Conservation (phyloP, 2,797 vertebrate species). For the Onychomys leucogaster region DNA sequence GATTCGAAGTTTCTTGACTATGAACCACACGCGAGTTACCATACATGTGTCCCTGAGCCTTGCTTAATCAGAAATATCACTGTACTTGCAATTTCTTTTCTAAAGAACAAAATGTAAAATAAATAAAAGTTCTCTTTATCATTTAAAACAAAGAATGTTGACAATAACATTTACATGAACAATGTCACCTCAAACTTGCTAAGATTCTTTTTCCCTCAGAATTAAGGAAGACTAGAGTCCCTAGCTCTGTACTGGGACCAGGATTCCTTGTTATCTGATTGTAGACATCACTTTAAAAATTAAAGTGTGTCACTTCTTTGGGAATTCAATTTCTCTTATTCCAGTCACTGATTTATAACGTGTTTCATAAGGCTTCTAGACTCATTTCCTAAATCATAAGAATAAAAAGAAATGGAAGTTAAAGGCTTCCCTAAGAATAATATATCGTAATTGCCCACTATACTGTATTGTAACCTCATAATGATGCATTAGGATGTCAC, state of each 20-base stretch:
- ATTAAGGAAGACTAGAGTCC: slow-evolving; percentile 24
- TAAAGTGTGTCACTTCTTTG: slow-evolving; percentile 29
- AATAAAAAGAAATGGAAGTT: slow-evolving; percentile 74
- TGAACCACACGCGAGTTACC: neutral
- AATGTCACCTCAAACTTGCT: slow-evolving; percentile 28
- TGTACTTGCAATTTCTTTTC: slow-evolving; percentile 21
- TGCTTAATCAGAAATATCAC: slow-evolving; percentile 52
- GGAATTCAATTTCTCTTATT: slow-evolving; percentile 63
- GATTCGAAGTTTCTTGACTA: slow-evolving; percentile 6
- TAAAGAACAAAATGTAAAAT: slow-evolving; percentile 49
- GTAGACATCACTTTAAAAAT: slow-evolving; percentile 58
- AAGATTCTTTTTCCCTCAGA: slow-evolving; percentile 61
- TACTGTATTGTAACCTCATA: too few species aligned
- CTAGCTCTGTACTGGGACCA: neutral
- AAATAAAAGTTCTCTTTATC: slow-evolving; percentile 11
- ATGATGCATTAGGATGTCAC: too few species aligned
- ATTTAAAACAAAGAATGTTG: slow-evolving; percentile 52
- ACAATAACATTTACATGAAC: neutral
- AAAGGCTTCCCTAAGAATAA: slow-evolving; percentile 53
- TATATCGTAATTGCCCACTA: neutral
- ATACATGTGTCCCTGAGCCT: neutral
- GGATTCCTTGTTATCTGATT: slow-evolving; percentile 55
- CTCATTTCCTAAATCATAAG: slow-evolving; percentile 52
- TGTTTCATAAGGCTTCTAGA: slow-evolving; percentile 5
- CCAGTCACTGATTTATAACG: slow-evolving; percentile 56